Evolutionary conservation across 2,113 vertebrate species (phyloP), one percentile per base, ranked within the genome.

Genomic region (Apus apus): DNA sequence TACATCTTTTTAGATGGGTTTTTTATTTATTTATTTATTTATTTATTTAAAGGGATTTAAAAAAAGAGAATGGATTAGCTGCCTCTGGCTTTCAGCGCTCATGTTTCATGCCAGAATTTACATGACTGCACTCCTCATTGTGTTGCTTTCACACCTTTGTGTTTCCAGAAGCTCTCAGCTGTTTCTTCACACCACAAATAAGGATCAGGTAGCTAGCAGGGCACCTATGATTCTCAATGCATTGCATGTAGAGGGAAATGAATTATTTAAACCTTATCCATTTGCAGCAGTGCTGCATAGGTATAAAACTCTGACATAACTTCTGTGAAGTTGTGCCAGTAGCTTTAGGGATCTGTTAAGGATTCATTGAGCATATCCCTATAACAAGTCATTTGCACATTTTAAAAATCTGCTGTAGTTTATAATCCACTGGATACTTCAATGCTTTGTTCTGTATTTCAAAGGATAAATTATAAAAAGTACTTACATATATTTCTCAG

Each of bases 201-300:
- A 92, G 46, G 25, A 21, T 73, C 20, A 34, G 32, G 46, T 51
- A 93, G 51, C n/a, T n/a, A 40, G 62, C 27, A 87, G 50, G 54
- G 29, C 30, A 81, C 34, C 38, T 71, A 7, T 3, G 1, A 56
- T 74, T 89, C 34, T 83, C 91, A 71, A 81, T 57, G 68, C 20
- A n/a, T 45, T 75, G 51, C 68, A 40, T 77, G 48, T 40, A 64
- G 77, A 90, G 89, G 32, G 5, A 84, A 86, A 89, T 92, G 3
- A 87, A 94, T 92, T 87, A 94, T 92, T 95, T 72, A 94, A 74
- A 94, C 18, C n/a, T 70, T 27, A 78, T 60, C 76, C 57, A 92
- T 96, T 89, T 92, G 45, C 91, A 92, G 61, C 71, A 87, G 51
- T n/a, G 56, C 53, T 87, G 68, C 75, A 68, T 36, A 68, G 34